A percentile compares a stretch with the other conserved stretches of the same genome.
These are phyloP conservation scores for Megalonaias nervosa DNA, from an alignment of 1,140 invertebrate genomes.

Conservation along the genomic window DNA sequence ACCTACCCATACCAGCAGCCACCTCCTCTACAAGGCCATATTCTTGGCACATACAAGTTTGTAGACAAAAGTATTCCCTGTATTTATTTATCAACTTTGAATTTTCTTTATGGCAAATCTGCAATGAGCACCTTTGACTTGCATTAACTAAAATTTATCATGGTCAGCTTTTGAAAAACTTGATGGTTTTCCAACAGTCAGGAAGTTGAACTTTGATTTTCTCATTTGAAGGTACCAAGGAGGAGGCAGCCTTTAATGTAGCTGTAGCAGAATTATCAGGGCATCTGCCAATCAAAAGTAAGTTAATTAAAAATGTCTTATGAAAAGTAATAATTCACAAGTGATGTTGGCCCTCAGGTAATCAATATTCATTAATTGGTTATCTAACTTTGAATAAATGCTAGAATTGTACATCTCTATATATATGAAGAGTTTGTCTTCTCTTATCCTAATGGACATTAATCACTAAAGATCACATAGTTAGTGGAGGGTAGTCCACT, in stretches of 20 bases:
- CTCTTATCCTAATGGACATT: no score
- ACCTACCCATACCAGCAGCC: no score
- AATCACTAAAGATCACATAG: no score
- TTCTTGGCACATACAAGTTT: no score
- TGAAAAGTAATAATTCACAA: not conserved
- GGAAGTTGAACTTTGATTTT: not conserved
- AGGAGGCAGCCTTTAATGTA: constrained; percentile 61
- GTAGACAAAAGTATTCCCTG: no score
- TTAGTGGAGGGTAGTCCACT: no score
- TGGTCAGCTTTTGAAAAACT: not conserved
- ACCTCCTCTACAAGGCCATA: no score
- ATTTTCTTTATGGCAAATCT: not conserved
- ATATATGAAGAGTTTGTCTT: no score
- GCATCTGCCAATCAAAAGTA: constrained; percentile 64
- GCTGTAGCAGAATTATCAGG: constrained; percentile 62
- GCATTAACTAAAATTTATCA: not conserved
- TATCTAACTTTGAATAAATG: not conserved
- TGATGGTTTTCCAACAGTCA: not conserved
- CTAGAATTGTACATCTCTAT: no score
- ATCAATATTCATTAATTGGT: not conserved
- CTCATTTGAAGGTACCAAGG: constrained; percentile 50
- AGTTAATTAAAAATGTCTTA: not conserved
- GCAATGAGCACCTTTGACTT: not conserved
- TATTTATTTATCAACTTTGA: no score
- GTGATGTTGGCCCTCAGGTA: not conserved